phyloP scores from a whole-genome alignment of 2,888 invertebrate species.

The Luperina testacea region DNA sequence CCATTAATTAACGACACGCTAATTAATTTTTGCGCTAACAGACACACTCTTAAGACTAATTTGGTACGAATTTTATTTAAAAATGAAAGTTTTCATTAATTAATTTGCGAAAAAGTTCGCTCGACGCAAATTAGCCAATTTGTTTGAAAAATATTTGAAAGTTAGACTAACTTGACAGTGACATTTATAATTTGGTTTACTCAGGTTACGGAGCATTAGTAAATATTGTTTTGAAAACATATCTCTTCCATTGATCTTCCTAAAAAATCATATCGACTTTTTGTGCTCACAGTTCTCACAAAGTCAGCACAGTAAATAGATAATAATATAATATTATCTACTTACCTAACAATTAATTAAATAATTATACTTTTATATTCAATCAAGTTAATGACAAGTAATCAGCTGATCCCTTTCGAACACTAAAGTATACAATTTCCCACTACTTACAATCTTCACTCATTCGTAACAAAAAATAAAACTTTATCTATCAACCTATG shows the following conservation, averaged over 20 bases:
- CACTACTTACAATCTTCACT: not conserved
- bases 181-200: constrained; percentile 16
- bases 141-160: constrained; percentile 43
- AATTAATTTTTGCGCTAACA: constrained; percentile 54
- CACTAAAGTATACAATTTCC: not conserved
- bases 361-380: not conserved
- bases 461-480: constrained; percentile 21
- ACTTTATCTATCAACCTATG: constrained; percentile 9
- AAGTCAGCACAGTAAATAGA: not conserved
- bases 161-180: constrained; percentile 3
- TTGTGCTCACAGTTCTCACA: not conserved
- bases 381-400: not conserved
- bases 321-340: not conserved
- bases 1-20: constrained; percentile 50
- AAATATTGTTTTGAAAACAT: not conserved
- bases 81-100: constrained; percentile 47
- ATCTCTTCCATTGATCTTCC: not conserved
- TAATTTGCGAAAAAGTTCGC: constrained; percentile 48
- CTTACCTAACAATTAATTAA: not conserved
- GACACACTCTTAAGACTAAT: constrained; percentile 47
- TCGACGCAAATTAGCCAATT: constrained; percentile 35
- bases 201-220: not conserved
- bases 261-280: not conserved
- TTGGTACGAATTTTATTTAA: constrained; percentile 29
- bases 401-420: not conserved